phyloP scores from a whole-genome alignment of 2,888 invertebrate species.

The Xestia c-nigrum region DNA sequence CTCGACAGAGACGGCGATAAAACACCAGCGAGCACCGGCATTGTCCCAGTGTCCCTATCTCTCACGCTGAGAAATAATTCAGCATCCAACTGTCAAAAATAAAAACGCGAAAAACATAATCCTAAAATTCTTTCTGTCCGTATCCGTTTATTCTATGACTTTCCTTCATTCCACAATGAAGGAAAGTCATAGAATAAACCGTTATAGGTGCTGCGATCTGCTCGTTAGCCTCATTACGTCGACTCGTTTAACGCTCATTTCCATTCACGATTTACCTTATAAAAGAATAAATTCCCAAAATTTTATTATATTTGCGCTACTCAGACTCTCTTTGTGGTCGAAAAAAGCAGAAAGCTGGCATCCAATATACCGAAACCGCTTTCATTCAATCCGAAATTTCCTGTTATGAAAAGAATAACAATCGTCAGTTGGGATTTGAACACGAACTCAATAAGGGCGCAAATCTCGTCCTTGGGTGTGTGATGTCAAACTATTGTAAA shows the following conservation, averaged over 20 bases:
- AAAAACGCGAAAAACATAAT: conserved; percentile 39
- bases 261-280: conserved; percentile 61
- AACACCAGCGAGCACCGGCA: conserved; percentile 36
- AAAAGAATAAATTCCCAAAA: conserved; percentile 58
- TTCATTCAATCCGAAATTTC: conserved; percentile 56
- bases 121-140: too few species aligned
- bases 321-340: conserved; percentile 54
- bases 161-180: too few species aligned
- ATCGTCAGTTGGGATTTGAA: conserved; percentile 45
- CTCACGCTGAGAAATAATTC: conserved; percentile 56
- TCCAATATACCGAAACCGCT: conserved; percentile 57
- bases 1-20: conserved; percentile 36
- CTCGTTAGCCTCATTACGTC: conserved; percentile 73
- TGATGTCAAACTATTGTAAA: conserved; percentile 36
- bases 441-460: conserved; percentile 53
- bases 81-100: conserved; percentile 54
- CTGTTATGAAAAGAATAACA: conserved; percentile 63
- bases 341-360: conserved; percentile 52
- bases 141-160: too few species aligned
- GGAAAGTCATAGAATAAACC: conserved; percentile 58
- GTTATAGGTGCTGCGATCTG: conserved; percentile 67
- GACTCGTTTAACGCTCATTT: conserved; percentile 70
- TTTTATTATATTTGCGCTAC: conserved; percentile 55
- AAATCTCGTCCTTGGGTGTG: conserved; percentile 37
- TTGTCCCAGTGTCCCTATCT: conserved; percentile 65